Evolutionary conservation across 1,140 invertebrate genomes (phyloP), one percentile per base, ranked within the genome.

Genomic region (Pissodes strobi): DNA sequence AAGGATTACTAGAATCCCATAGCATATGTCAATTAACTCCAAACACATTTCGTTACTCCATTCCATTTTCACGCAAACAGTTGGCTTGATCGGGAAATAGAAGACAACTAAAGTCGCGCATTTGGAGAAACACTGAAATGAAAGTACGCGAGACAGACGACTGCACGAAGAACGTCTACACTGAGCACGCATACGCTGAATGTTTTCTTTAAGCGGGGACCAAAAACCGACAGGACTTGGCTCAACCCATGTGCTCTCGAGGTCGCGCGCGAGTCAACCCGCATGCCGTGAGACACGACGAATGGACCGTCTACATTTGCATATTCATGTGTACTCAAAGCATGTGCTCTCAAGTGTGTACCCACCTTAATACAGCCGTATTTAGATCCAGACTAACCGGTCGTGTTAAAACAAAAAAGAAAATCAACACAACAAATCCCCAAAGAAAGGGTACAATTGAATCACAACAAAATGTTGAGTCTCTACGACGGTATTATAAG

Each of bases 21-120:
- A 34, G 30, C 30, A 34, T n/a, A 34, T 34, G 30, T 34, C n/a
- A 34, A 8, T 34, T 34, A 34, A 34, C 30, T 41, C 39, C 39
- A 41, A 41, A 41, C 39, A 41, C 39, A 41, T 41, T 13, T 41
- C 39, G 39, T 41, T 41, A 8, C 39, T 41, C 10, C 39, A 41
- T 41, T 41, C 39, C 39, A 41, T 41, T 41, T 41, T 41, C 13
- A 41, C 15, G 39, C 39, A 6, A 41, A 41, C 39, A n/a, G 39
- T n/a, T 41, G 39, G 39, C 39, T 41, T 41, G 39, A 41, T 41
- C 39, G 39, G 15, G 13, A 41, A 41, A 41, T 41, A 41, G 15
- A 41, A 41, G 39, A 41, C 39, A 41, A 41, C 39, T 41, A 41
- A 41, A 41, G 39, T 41, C 39, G 15, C 10, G 10, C 39, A 41